Conservation (phyloP, 1,140 invertebrate genomes). For the Panagrolaimus sp. region DNA sequence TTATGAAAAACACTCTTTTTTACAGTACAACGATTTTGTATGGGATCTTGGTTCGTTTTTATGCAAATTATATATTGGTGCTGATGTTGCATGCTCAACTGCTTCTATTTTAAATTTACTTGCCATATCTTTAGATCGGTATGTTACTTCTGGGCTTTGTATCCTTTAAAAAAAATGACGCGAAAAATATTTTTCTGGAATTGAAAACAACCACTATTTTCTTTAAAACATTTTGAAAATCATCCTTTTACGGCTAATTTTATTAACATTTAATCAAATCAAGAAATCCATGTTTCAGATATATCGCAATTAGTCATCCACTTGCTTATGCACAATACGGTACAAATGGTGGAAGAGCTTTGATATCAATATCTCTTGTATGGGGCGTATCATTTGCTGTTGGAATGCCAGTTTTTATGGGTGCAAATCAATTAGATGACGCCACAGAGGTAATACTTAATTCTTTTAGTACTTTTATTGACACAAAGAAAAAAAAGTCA, state of each 20-base stretch:
- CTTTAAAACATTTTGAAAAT: too few species aligned
- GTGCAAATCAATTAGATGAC: constrained; percentile 56
- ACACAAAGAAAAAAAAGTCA: too few species aligned
- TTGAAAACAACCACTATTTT: too few species aligned
- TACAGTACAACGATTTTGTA: constrained; percentile 51
- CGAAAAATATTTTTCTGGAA: too few species aligned
- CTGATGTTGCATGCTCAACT: constrained; percentile 95
- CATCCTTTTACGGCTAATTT: too few species aligned
- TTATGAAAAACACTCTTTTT: constrained; percentile 18
- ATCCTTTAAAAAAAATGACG: too few species aligned
- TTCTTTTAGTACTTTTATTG: background rate
- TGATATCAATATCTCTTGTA: constrained; percentile 86
- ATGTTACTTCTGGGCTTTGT: constrained; percentile 60
- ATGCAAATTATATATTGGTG: constrained; percentile 96
- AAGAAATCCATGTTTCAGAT: constrained; percentile 68
- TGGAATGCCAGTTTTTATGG: constrained; percentile 90
- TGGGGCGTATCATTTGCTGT: constrained; percentile 93
- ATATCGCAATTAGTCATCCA: constrained; percentile 94
- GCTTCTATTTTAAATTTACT: constrained; percentile 97
- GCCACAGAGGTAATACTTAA: constrained; percentile 4
- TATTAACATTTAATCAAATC: too few species aligned
- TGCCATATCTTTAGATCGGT: constrained; percentile 97
- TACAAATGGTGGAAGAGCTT: constrained; percentile 88
- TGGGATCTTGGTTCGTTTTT: constrained; percentile 82
- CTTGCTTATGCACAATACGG: constrained; percentile 93